Evolutionary conservation across 2,888 invertebrate species (phyloP).

Genomic region (Phortica okadai): DNA sequence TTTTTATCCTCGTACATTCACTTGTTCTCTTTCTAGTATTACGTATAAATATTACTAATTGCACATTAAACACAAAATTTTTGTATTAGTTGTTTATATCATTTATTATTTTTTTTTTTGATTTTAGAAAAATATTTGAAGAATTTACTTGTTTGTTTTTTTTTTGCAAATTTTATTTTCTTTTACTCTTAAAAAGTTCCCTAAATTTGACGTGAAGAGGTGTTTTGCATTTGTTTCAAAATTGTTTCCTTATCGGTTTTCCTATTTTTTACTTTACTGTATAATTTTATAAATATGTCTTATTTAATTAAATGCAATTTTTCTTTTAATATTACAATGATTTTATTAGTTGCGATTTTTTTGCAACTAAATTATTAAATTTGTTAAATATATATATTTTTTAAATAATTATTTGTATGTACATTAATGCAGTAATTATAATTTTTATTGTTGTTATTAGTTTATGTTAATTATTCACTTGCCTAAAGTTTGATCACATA

Average conservation of each 20-base stretch:
- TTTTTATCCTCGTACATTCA: neutral
- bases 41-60: constrained; percentile 13
- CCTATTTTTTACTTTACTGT: neutral
- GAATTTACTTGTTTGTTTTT: neutral
- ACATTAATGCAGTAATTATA: constrained; percentile 2
- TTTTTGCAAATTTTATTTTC: neutral
- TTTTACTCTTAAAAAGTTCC: constrained; percentile 12
- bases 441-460: constrained; percentile 5
- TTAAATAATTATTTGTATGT: constrained; percentile 13
- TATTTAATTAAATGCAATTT: constrained; percentile 17
- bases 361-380: constrained; percentile 4
- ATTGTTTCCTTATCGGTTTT: neutral
- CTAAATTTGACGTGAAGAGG: constrained; percentile 10
- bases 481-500: constrained; percentile 67
- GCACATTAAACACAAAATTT: constrained; percentile 3
- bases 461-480: constrained; percentile 24
- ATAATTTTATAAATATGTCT: neutral
- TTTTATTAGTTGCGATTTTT: neutral
- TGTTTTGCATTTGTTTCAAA: neutral
- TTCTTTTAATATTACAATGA: neutral
- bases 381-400: neutral
- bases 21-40: neutral
- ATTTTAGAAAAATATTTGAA: constrained; percentile 16
- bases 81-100: neutral
- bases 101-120: neutral